Evolutionary conservation across 2,888 invertebrate genomes (phyloP).

Genomic region (Drosophila hamatofila): DNA sequence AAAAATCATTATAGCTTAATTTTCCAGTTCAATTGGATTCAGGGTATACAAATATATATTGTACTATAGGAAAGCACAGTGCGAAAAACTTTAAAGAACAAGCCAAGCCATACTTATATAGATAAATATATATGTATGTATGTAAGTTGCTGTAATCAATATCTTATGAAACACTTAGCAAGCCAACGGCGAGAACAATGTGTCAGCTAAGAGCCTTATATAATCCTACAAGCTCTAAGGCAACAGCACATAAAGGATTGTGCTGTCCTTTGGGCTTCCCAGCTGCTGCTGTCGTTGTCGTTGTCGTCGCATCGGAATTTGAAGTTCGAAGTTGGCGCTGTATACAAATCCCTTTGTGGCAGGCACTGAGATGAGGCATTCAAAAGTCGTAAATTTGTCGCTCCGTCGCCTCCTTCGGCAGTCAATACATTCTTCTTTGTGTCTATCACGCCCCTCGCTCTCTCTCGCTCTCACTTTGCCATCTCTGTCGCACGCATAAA

Average conservation of each 20-base stretch:
- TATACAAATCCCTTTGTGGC: constrained; percentile 42
- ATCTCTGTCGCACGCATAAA: constrained; percentile 37
- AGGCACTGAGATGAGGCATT: constrained; percentile 5
- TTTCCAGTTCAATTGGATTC: too few species aligned
- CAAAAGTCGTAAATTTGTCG: constrained; percentile 42
- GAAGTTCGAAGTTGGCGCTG: constrained; percentile 11
- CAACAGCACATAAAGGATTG: constrained; percentile 14
- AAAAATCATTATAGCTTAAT: too few species aligned
- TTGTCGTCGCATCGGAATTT: constrained; percentile 5
- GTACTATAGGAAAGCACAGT: not conserved
- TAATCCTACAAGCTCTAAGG: not conserved
- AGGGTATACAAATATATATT: too few species aligned
- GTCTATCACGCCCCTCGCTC: not conserved
- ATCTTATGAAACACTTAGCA: not conserved
- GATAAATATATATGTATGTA: not conserved
- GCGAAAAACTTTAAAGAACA: not conserved
- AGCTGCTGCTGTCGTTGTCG: constrained; percentile 15
- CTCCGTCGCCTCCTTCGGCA: not conserved
- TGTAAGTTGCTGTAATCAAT: not conserved
- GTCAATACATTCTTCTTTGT: constrained; percentile 23
- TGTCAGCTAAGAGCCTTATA: constrained; percentile 2
- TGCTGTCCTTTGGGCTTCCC: not conserved
- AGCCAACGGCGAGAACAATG: not conserved
- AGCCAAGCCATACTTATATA: not conserved
- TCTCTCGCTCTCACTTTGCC: not conserved